Conservation (phyloP, 2,888 invertebrate genomes). For the Leptinotarsa haldemani region DNA sequence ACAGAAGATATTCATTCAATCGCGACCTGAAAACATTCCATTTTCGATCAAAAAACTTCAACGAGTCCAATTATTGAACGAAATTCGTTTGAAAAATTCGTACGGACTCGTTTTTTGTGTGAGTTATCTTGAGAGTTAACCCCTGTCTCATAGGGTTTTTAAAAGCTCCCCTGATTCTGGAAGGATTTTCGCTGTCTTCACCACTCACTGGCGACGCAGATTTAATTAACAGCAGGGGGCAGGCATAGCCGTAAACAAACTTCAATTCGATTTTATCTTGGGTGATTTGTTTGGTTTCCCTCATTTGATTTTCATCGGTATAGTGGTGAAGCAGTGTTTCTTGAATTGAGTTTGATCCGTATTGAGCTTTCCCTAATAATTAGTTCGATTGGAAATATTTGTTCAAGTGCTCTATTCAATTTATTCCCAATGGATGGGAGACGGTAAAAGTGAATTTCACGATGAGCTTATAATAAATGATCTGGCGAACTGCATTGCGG, state of each 20-base stretch:
- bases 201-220: constrained; percentile 21
- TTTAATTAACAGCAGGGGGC: constrained; percentile 16
- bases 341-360: not conserved
- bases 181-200: not conserved
- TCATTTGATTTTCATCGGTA: not conserved
- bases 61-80: not conserved
- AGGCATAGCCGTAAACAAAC: constrained; percentile 15
- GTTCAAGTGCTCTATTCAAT: too few species aligned
- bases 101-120: not conserved
- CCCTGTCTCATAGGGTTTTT: not conserved
- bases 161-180: not conserved
- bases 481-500: too few species aligned
- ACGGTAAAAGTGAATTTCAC: too few species aligned
- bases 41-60: too few species aligned
- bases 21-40: too few species aligned
- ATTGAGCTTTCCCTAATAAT: not conserved
- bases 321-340: not conserved
- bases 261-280: constrained; percentile 5
- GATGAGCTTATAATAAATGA: too few species aligned
- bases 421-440: too few species aligned
- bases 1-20: too few species aligned
- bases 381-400: not conserved
- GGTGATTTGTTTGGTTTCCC: constrained; percentile 18
- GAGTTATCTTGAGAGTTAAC: not conserved
- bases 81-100: not conserved